Evolutionary conservation across 2,797 vertebrate species (phyloP).

Genomic region (Merluccius polli): DNA sequence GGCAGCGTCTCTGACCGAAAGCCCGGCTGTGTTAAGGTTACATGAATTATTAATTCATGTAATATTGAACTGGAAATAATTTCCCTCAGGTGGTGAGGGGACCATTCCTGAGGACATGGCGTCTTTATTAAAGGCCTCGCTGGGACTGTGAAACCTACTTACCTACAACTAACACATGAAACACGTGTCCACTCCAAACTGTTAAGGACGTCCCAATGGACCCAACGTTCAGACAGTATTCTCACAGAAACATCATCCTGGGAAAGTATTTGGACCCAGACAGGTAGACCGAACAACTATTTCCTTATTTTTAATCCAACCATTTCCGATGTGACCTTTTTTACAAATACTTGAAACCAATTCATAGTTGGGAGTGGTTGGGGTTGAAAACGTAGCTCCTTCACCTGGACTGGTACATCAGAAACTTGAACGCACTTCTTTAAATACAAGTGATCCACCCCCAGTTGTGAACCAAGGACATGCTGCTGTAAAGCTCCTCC

Average conservation of each 20-base stretch:
- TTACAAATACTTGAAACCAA: slow-evolving; percentile 4
- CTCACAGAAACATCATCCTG: not conserved
- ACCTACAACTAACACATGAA: not conserved
- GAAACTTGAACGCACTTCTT: not conserved
- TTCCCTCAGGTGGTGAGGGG: slow-evolving; percentile 78
- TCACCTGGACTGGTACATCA: not conserved
- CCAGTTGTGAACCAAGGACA: not conserved
- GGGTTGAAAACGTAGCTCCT: not conserved
- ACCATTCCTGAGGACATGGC: slow-evolving; percentile 89
- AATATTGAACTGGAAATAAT: not conserved
- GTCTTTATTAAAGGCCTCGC: slow-evolving; percentile 85
- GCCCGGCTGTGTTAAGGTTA: not conserved
- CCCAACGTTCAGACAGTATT: not conserved
- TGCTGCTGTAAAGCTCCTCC: slow-evolving; percentile 32
- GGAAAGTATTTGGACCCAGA: not conserved
- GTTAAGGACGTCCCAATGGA: not conserved
- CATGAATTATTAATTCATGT: not conserved
- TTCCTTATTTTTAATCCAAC: not conserved
- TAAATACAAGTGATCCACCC: not conserved
- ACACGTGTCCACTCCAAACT: slow-evolving; percentile 13
- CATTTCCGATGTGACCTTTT: not conserved
- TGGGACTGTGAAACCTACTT: slow-evolving; percentile 79
- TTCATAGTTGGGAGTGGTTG: not conserved
- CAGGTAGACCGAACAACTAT: not conserved
- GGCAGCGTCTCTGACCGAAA: not conserved